Conservation (phyloP, 2,888 invertebrate species). For the Scaptomyza tumidula region DNA sequence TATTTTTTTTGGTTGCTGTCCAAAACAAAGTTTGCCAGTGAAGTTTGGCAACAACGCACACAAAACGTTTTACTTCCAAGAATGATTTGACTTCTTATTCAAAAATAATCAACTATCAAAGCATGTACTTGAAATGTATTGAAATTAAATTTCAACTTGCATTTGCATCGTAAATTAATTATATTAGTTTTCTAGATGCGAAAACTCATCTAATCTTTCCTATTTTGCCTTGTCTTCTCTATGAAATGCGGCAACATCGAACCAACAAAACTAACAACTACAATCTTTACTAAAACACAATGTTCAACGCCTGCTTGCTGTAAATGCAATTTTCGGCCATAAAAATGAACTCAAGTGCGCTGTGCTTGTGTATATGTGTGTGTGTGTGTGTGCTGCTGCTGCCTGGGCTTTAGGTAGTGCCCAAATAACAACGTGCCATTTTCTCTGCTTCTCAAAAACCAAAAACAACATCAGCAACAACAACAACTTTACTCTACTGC, state of each 20-base stretch:
- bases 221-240: conserved; percentile 18
- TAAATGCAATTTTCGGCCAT: conserved; percentile 43
- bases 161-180: background rate
- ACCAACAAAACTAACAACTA: conserved; percentile 1
- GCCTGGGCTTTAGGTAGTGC: conserved; percentile 40
- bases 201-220: conserved; percentile 24
- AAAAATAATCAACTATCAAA: background rate
- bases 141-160: background rate
- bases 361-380: background rate
- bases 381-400: conserved; percentile 1
- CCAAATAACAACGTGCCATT: conserved; percentile 32
- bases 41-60: conserved; percentile 28
- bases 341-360: conserved; percentile 45
- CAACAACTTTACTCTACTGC: background rate
- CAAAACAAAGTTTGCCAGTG: conserved; percentile 3
- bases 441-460: conserved; percentile 9
- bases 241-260: conserved; percentile 47
- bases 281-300: conserved; percentile 11
- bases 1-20: too few relatives aligned
- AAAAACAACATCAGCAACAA: conserved; percentile 4
- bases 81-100: background rate
- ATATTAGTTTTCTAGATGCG: background rate
- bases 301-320: conserved; percentile 19
- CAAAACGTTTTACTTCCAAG: background rate
- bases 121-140: background rate